These are phyloP conservation scores for human (Homo sapiens) DNA, from an alignment of 2,113 vertebrate genomes.

Conservation along the genomic window DNA sequence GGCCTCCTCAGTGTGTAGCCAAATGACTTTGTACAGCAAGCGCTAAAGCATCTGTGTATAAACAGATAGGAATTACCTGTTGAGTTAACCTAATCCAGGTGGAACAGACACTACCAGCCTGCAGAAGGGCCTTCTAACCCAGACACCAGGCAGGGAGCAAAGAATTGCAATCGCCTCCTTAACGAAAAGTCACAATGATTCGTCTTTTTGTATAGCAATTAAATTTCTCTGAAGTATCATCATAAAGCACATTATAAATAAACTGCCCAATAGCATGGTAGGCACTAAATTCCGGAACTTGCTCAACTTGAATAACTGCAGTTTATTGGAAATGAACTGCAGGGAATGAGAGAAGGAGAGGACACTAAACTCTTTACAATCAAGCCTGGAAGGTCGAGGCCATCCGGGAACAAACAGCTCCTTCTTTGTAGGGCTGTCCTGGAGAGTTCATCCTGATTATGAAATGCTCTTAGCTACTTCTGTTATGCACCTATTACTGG, in stretches of 20 bases:
- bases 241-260: not conserved
- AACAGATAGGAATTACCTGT: not conserved
- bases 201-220: not conserved
- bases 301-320: not conserved
- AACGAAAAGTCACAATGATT: constrained; percentile 51
- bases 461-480: not conserved
- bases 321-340: not conserved
- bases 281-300: not conserved
- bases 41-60: not conserved
- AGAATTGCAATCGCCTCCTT: constrained; percentile 3
- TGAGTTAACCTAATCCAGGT: not conserved
- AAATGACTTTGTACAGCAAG: not conserved
- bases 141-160: not conserved
- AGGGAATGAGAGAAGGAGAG: not conserved
- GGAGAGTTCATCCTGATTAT: not conserved
- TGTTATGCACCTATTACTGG: not conserved
- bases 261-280: not conserved
- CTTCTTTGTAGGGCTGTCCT: not conserved
- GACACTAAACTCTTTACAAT: not conserved
- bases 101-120: not conserved
- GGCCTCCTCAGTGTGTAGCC: not conserved
- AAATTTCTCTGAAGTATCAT: not conserved
- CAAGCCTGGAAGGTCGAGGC: not conserved
- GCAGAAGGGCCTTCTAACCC: not conserved
- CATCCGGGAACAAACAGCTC: not conserved